These are phyloP conservation scores for Ornithoptera priamus DNA, from an alignment of 2,888 invertebrate species.

Conservation along the genomic window DNA sequence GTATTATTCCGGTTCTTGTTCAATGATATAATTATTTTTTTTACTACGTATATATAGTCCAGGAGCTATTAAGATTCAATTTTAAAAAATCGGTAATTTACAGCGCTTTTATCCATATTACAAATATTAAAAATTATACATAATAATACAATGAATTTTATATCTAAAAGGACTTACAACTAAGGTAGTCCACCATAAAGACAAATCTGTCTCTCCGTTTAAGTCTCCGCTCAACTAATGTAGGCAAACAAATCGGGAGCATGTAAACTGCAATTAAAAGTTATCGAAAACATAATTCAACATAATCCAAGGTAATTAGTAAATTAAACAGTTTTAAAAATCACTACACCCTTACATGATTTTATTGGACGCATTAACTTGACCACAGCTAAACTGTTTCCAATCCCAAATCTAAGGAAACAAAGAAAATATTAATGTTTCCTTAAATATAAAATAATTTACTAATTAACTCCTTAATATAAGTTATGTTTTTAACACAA, in stretches of 20 bases:
- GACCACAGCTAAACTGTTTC: conserved; percentile 63
- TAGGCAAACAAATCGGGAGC: conserved; percentile 63
- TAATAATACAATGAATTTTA: neutral
- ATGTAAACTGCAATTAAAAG: conserved; percentile 55
- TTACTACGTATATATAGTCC: no score
- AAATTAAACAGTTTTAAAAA: neutral
- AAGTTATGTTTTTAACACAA: neutral
- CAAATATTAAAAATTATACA: neutral
- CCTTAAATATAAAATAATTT: neutral
- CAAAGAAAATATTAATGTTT: neutral
- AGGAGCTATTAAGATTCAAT: no score
- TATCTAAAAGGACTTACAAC: conserved; percentile 47
- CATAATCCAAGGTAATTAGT: neutral
- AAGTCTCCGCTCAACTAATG: conserved; percentile 49
- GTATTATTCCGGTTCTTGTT: no score
- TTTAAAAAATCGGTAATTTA: no score
- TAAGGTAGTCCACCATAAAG: conserved; percentile 64
- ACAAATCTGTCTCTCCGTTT: conserved; percentile 51
- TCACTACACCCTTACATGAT: conserved; percentile 50
- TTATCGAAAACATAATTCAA: conserved; percentile 12
- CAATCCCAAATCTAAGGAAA: conserved; percentile 60
- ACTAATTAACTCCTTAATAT: neutral
- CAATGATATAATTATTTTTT: no score
- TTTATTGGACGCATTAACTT: conserved; percentile 64
- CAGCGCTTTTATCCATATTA: no score